Percentiles rank a stretch among this genome's conserved stretches.
Evolutionary conservation across 2,797 vertebrate genomes (phyloP).

Genomic region (Loris lydekkerianus): DNA sequence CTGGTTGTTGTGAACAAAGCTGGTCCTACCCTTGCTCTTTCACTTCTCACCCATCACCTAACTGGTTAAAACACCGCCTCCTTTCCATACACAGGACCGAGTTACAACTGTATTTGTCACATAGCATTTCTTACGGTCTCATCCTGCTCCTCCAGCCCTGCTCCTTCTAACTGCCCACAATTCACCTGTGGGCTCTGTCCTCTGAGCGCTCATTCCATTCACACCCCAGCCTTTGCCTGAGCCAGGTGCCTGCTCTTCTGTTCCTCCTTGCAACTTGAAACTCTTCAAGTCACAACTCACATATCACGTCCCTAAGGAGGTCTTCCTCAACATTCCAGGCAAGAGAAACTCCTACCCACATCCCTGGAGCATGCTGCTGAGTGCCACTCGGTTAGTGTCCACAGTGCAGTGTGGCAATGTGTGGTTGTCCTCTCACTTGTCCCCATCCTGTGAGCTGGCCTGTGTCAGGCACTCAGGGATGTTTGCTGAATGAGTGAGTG

Average conservation of each 20-base stretch:
- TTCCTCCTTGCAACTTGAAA: background rate
- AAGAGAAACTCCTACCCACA: background rate
- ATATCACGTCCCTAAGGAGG: background rate
- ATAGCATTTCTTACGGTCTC: background rate
- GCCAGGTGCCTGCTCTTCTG: background rate
- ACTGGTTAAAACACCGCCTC: background rate
- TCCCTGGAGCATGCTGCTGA: background rate
- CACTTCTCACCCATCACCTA: background rate
- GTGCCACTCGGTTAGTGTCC: background rate
- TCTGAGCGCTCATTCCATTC: background rate
- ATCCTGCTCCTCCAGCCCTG: too few species aligned
- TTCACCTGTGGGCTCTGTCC: background rate
- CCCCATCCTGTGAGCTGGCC: background rate
- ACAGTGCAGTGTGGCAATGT: background rate
- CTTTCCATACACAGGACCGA: background rate
- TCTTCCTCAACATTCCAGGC: background rate
- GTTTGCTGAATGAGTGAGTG: background rate
- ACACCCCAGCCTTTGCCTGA: accelerated
- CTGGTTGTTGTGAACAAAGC: background rate
- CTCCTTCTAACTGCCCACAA: background rate
- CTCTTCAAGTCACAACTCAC: background rate
- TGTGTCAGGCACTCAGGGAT: background rate
- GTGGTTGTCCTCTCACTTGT: background rate
- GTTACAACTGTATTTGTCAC: too few species aligned
- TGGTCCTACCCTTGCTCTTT: background rate